phyloP scores from a whole-genome alignment of 2,797 vertebrate species.

The Rhynchotus rufescens region DNA sequence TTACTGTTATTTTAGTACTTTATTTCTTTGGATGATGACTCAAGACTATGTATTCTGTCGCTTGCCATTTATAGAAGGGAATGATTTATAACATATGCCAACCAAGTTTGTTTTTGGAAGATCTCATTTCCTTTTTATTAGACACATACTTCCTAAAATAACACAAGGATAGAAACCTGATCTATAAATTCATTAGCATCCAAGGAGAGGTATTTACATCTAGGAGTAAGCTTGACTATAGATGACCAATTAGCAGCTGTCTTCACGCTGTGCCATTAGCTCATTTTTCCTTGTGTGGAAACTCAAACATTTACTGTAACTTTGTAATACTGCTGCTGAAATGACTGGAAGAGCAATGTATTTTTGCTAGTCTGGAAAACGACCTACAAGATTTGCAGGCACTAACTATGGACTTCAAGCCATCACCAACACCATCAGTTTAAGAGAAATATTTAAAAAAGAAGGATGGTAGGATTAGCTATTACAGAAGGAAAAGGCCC shows the following conservation, averaged over 20 bases:
- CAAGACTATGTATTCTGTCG: not conserved
- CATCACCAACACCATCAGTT: not conserved
- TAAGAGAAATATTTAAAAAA: not conserved
- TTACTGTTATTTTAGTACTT: not conserved
- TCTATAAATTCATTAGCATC: conserved; percentile 2
- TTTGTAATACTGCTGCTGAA: not conserved
- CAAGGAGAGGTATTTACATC: not conserved
- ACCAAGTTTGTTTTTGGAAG: not conserved
- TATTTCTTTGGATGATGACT: not conserved
- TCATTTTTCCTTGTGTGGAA: not conserved
- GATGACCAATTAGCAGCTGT: not conserved
- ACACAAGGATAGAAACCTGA: not conserved
- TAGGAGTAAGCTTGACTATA: not conserved
- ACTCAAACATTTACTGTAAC: not conserved
- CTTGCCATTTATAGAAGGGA: not conserved
- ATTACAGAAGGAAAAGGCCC: not conserved
- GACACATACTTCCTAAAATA: not conserved
- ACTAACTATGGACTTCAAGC: not conserved
- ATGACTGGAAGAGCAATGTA: accelerated
- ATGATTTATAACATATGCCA: not conserved
- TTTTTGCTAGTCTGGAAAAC: not conserved
- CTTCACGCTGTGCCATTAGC: not conserved
- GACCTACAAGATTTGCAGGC: not conserved
- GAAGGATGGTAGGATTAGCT: not conserved
- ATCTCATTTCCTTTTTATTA: not conserved